Percentiles rank a stretch among this genome's conserved stretches.
Conservation (phyloP, 2,888 invertebrate species). For the Calliopum simillimum region DNA sequence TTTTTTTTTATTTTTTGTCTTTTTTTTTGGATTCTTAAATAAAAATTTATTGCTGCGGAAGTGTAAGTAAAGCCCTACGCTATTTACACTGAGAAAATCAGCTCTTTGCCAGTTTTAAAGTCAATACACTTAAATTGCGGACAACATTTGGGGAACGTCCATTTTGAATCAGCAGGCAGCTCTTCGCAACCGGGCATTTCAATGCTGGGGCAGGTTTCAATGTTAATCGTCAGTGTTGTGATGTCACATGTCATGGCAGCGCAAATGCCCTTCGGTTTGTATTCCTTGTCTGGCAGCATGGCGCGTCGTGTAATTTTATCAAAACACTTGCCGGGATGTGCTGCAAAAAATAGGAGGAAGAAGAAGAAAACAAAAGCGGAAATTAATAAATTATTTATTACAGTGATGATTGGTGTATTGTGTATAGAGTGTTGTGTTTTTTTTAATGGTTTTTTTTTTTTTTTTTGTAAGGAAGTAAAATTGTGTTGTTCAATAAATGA, state of each 20-base stretch:
- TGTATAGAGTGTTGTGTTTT: neutral
- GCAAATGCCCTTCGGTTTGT: slow-evolving; percentile 66
- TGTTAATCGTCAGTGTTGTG: slow-evolving; percentile 59
- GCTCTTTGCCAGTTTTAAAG: slow-evolving; percentile 64
- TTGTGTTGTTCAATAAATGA: slow-evolving; percentile 3
- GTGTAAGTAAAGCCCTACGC: neutral
- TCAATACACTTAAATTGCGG: slow-evolving; percentile 64
- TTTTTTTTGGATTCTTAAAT: slow-evolving; percentile 41
- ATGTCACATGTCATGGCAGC: slow-evolving; percentile 65
- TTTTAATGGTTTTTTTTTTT: slow-evolving; percentile 10
- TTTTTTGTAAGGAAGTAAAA: slow-evolving; percentile 36
- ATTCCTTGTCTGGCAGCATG: slow-evolving; percentile 65
- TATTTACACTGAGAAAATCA: slow-evolving; percentile 60
- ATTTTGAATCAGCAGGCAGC: slow-evolving; percentile 60
- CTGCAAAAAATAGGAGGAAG: slow-evolving; percentile 50
- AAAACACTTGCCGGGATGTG: slow-evolving; percentile 65
- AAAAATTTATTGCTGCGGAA: slow-evolving; percentile 35
- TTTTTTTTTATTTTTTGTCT: too few relatives aligned
- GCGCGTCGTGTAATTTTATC: slow-evolving; percentile 63
- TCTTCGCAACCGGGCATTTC: slow-evolving; percentile 66
- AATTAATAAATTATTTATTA: slow-evolving; percentile 43
- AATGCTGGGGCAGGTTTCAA: slow-evolving; percentile 65
- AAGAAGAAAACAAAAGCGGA: slow-evolving; percentile 39
- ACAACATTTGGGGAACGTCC: slow-evolving; percentile 66
- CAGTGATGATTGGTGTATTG: neutral